A percentile compares a stretch with the other conserved stretches of the same genome.
phyloP scores from a whole-genome alignment of 2,113 vertebrate genomes.

The Rhinolophus sinicus region DNA sequence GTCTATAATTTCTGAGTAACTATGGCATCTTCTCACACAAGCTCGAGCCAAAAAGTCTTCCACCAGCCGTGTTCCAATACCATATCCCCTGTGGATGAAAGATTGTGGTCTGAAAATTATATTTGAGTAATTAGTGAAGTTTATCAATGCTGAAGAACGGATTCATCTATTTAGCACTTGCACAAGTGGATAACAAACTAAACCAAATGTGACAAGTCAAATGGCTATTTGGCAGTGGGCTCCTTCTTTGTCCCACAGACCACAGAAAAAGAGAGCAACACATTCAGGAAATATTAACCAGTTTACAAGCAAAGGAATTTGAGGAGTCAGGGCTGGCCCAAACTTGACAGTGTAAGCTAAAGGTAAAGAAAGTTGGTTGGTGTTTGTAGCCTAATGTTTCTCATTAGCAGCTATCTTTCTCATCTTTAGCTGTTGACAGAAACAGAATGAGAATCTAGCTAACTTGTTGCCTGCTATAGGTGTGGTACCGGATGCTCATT shows the following conservation, averaged over 20 bases:
- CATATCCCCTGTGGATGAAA: conserved; percentile 84
- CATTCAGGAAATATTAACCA: background rate
- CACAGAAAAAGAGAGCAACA: background rate
- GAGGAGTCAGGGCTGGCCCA: background rate
- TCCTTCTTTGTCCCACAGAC: background rate
- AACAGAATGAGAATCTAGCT: background rate
- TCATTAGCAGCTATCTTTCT: background rate
- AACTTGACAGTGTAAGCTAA: background rate
- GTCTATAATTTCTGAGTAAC: conserved; percentile 87
- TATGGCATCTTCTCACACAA: conserved; percentile 86
- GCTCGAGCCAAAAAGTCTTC: conserved; percentile 90
- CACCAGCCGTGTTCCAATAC: conserved; percentile 86
- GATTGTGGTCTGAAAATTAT: background rate
- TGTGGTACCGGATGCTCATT: background rate
- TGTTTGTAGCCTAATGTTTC: background rate
- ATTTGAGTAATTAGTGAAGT: background rate
- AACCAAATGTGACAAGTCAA: background rate
- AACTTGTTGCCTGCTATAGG: background rate
- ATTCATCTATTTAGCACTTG: background rate
- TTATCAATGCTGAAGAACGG: background rate
- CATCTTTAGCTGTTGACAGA: background rate
- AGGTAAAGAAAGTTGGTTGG: background rate
- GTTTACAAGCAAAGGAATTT: background rate
- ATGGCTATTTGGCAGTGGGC: background rate
- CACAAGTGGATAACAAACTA: background rate